Percentiles rank a stretch among this genome's conserved stretches.
Evolutionary conservation across 2,113 vertebrate species (phyloP).

Genomic region (Melanotaenia duboulayi): DNA sequence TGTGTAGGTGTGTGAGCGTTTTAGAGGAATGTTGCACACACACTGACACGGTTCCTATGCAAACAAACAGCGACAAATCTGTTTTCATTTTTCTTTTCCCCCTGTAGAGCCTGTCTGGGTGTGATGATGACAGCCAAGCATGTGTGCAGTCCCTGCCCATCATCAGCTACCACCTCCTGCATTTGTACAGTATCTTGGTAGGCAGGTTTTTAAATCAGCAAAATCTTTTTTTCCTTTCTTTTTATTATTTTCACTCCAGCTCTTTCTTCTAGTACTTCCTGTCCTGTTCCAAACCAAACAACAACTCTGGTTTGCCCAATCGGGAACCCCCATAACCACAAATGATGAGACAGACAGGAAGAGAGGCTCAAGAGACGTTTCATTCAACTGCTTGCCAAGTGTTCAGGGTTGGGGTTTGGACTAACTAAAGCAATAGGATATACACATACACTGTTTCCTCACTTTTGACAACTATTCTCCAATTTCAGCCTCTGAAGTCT

Average conservation of each 20-base stretch:
- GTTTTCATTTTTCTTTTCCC: conserved; percentile 64
- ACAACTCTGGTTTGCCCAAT: conserved; percentile 41
- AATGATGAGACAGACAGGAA: conserved; percentile 61
- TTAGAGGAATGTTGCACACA: conserved; percentile 46
- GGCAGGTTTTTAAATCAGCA: background rate
- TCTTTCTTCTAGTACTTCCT: conserved; percentile 29
- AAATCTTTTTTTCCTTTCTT: conserved; percentile 16
- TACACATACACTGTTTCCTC: conserved; percentile 34
- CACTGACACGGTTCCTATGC: conserved; percentile 50
- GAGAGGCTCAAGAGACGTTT: conserved; percentile 63
- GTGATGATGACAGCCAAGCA: conserved; percentile 26
- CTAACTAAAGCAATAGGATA: conserved; percentile 19
- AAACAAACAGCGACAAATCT: conserved; percentile 67
- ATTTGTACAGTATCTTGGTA: background rate
- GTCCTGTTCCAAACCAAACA: conserved; percentile 63
- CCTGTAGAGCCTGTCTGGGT: conserved; percentile 25
- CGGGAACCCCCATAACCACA: conserved; percentile 62
- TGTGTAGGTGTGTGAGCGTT: conserved; percentile 40
- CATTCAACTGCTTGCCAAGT: conserved; percentile 62
- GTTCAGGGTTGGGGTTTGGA: conserved; percentile 57
- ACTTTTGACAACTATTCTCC: conserved; percentile 49
- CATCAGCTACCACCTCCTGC: background rate
- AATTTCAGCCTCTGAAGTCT: conserved; percentile 50
- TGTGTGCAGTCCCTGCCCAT: conserved; percentile 1
- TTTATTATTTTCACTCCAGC: background rate